phyloP scores from a whole-genome alignment of 2,797 vertebrate genomes.

The Rhodeus uyekii region DNA sequence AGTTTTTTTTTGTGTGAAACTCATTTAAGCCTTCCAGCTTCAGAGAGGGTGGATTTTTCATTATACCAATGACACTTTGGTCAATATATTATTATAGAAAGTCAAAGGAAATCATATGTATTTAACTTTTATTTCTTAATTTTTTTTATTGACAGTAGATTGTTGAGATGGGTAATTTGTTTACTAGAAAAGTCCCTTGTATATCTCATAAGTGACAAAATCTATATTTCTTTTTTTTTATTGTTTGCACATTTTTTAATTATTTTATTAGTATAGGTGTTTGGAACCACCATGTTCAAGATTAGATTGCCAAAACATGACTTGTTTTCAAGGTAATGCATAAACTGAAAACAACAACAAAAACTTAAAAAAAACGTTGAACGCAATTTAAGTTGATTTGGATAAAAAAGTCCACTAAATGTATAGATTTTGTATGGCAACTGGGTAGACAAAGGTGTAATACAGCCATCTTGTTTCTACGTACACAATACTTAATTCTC shows the following conservation, averaged over 20 bases:
- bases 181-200: background rate
- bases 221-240: no score
- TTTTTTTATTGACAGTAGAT: background rate
- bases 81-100: constrained; percentile 68
- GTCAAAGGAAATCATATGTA: constrained; percentile 56
- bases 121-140: no score
- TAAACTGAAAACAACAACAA: background rate
- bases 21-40: background rate
- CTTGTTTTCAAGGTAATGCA: background rate
- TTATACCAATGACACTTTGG: constrained; percentile 63
- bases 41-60: constrained; percentile 40
- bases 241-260: no score
- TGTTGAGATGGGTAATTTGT: background rate
- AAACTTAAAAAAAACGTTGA: background rate
- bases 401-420: background rate
- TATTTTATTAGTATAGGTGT: no score
- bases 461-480: background rate
- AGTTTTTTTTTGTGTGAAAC: background rate
- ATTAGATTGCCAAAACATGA: background rate
- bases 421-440: background rate
- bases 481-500: background rate
- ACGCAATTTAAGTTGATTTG: background rate
- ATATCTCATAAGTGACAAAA: background rate
- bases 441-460: background rate
- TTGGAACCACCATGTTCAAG: background rate